Evolutionary conservation across 2,888 invertebrate genomes (phyloP).

Genomic region (Timandra comae): DNA sequence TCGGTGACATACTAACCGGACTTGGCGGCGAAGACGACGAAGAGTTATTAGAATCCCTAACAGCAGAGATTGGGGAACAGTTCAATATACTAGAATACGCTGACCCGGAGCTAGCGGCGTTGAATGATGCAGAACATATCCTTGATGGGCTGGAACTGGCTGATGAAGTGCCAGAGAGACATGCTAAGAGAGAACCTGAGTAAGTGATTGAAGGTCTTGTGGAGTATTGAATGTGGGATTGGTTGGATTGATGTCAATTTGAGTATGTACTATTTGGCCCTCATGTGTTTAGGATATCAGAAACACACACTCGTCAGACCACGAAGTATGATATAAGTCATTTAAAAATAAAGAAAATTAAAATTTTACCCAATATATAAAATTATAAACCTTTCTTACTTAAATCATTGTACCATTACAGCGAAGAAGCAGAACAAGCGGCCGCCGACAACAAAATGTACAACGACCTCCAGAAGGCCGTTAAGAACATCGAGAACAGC

Average conservation of each 20-base stretch:
- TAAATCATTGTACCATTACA: too few species aligned
- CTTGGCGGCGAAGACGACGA: constrained; percentile 92
- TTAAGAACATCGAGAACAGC: constrained; percentile 51
- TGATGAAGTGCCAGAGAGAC: constrained; percentile 83
- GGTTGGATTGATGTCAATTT: too few species aligned
- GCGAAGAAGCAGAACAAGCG: constrained; percentile 51
- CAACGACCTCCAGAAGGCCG: constrained; percentile 56
- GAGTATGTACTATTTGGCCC: too few species aligned
- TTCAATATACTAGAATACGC: constrained; percentile 97
- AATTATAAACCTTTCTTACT: too few species aligned
- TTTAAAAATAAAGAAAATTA: too few species aligned
- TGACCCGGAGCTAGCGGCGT: constrained; percentile 92
- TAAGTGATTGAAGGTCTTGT: constrained; percentile 26
- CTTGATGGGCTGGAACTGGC: constrained; percentile 90
- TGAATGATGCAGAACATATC: constrained; percentile 88
- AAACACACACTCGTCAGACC: too few species aligned
- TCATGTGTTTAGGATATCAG: too few species aligned
- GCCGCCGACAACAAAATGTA: constrained; percentile 54
- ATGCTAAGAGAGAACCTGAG: constrained; percentile 62
- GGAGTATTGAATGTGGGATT: too few species aligned
- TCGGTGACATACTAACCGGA: constrained; percentile 88
- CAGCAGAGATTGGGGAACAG: constrained; percentile 93
- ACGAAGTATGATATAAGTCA: too few species aligned
- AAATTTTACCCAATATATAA: too few species aligned
- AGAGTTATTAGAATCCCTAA: constrained; percentile 82